Conservation (phyloP, 2,888 invertebrate species). For the Rhamnusium bicolor region DNA sequence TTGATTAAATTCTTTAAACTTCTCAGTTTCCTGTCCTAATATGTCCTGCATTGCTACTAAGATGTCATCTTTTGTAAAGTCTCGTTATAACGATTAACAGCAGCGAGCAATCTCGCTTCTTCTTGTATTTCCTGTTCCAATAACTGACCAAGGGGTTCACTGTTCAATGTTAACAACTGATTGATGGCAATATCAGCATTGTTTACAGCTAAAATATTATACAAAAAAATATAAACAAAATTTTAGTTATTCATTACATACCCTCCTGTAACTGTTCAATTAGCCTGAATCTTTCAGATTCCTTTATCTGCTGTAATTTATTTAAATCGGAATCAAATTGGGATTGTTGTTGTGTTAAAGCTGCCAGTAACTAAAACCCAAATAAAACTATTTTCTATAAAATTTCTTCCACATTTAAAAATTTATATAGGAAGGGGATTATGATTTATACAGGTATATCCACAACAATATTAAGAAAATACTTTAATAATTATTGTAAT, state of each 20-base stretch:
- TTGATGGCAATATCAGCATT: conserved; percentile 79
- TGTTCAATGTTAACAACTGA: conserved; percentile 77
- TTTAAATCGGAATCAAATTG: conserved; percentile 79
- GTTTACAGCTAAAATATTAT: conserved; percentile 74
- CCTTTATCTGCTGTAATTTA: conserved; percentile 80
- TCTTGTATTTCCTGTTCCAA: conserved; percentile 79
- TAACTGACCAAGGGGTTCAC: conserved; percentile 77
- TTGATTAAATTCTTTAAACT: conserved; percentile 78
- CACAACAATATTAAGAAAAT: not conserved
- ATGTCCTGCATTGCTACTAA: conserved; percentile 81
- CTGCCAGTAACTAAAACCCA: conserved; percentile 71
- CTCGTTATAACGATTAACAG: conserved; percentile 74
- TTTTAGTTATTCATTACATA: conserved; percentile 52
- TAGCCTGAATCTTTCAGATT: conserved; percentile 76
- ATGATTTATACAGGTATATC: not conserved
- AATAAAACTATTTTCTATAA: not conserved
- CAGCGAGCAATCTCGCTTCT: conserved; percentile 78
- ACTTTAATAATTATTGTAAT: not conserved
- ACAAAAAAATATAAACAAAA: not conserved
- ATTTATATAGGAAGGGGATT: not conserved
- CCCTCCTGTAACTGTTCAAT: conserved; percentile 76
- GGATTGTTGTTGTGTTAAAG: conserved; percentile 77
- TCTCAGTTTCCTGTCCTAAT: conserved; percentile 78
- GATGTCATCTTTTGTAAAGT: conserved; percentile 79
- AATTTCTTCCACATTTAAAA: not conserved